phyloP scores from a whole-genome alignment of 2,888 invertebrate genomes.

The Achlya flavicornis region DNA sequence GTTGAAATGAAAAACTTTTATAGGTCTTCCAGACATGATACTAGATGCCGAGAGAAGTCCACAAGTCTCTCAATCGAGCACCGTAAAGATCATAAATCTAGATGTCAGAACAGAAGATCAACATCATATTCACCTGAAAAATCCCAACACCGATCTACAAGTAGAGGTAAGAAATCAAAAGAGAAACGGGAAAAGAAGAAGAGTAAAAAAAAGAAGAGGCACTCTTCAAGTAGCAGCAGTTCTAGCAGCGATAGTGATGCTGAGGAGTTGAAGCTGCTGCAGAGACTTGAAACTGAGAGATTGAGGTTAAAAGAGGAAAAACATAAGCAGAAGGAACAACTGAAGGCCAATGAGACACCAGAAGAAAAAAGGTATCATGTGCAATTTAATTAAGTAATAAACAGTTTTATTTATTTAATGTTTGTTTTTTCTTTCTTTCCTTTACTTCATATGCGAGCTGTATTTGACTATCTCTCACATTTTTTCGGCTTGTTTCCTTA shows the following conservation, averaged over 20 bases:
- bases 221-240: constrained; percentile 56
- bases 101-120: constrained; percentile 42
- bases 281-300: constrained; percentile 89
- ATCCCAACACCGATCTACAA: constrained; percentile 51
- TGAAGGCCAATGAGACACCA: constrained; percentile 96
- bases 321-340: constrained; percentile 87
- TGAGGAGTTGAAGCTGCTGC: constrained; percentile 86
- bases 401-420: neutral
- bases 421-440: too few species aligned
- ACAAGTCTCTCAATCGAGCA: constrained; percentile 51
- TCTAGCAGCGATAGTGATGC: constrained; percentile 74
- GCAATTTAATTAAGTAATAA: neutral
- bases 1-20: too few species aligned
- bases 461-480: too few species aligned
- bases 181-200: constrained; percentile 59
- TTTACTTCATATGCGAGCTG: too few species aligned
- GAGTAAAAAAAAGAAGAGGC: constrained; percentile 56
- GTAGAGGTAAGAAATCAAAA: constrained; percentile 46
- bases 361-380: constrained; percentile 91
- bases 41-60: constrained; percentile 48
- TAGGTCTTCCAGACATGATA: constrained; percentile 66
- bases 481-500: too few species aligned
- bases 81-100: constrained; percentile 38
- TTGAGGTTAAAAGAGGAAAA: constrained; percentile 86
- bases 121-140: constrained; percentile 29